These are phyloP conservation scores for Centroberyx gerrardi DNA, from an alignment of 2,797 vertebrate genomes.

Conservation along the genomic window DNA sequence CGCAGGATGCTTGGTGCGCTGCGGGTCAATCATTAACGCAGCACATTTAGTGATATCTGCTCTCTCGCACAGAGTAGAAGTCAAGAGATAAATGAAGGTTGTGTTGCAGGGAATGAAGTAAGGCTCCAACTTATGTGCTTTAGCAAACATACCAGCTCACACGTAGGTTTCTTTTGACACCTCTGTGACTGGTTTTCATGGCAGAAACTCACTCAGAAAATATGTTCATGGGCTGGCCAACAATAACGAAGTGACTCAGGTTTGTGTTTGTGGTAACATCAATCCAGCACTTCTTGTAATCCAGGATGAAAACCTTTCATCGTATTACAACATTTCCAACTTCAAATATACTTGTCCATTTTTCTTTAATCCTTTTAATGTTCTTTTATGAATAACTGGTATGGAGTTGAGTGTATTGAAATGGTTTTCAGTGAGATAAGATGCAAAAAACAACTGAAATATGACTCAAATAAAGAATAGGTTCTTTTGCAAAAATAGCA, in stretches of 20 bases:
- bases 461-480: background rate
- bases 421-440: background rate
- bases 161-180: constrained; percentile 57
- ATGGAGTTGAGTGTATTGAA: background rate
- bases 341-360: background rate
- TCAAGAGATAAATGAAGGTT: constrained; percentile 80
- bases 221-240: constrained; percentile 47
- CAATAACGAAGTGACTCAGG: constrained; percentile 48
- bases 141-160: constrained; percentile 68
- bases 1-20: constrained; percentile 68
- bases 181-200: constrained; percentile 58
- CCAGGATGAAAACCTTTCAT: constrained; percentile 12
- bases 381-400: background rate
- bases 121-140: constrained; percentile 66
- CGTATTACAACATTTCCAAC: constrained; percentile 12
- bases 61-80: constrained; percentile 60
- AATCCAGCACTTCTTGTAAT: constrained; percentile 37
- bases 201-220: constrained; percentile 47
- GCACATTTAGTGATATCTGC: constrained; percentile 79
- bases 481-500: too few relatives aligned
- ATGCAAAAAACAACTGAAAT: background rate
- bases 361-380: background rate
- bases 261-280: constrained; percentile 28
- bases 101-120: constrained; percentile 67
- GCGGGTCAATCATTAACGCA: constrained; percentile 83